Conservation (phyloP, 1,140 invertebrate species). For the Sitobion miscanthi region DNA sequence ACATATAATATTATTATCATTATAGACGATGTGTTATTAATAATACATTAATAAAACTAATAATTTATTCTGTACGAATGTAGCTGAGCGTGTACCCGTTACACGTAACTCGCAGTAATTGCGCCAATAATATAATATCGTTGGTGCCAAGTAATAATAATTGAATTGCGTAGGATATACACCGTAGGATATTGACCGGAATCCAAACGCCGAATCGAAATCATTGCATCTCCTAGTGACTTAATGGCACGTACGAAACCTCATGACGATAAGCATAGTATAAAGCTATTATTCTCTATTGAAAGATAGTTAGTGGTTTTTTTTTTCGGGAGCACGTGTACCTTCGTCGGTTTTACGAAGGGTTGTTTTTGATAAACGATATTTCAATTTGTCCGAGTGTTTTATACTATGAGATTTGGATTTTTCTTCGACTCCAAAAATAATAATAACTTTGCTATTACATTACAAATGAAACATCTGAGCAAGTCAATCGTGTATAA, state of each 20-base stretch:
- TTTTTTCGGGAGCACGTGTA: neutral
- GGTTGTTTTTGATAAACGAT: neutral
- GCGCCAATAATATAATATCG: neutral
- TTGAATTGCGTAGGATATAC: neutral
- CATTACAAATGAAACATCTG: neutral
- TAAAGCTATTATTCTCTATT: neutral
- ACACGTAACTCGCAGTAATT: neutral
- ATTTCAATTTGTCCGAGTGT: neutral
- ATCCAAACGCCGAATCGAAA: neutral
- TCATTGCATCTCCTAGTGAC: neutral
- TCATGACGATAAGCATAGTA: neutral
- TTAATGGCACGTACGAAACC: neutral
- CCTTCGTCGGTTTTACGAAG: neutral
- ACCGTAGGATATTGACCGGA: neutral
- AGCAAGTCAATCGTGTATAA: neutral
- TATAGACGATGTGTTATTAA: neutral
- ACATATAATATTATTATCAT: neutral
- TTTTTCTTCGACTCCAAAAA: neutral
- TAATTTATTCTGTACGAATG: neutral
- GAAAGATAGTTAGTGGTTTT: neutral
- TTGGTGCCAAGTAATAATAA: conserved; percentile 3
- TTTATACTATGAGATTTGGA: neutral
- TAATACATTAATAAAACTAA: neutral
- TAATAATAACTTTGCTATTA: neutral
- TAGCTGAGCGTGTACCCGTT: neutral